Conservation (phyloP, 2,888 invertebrate genomes). For the Rhagonycha fulva region DNA sequence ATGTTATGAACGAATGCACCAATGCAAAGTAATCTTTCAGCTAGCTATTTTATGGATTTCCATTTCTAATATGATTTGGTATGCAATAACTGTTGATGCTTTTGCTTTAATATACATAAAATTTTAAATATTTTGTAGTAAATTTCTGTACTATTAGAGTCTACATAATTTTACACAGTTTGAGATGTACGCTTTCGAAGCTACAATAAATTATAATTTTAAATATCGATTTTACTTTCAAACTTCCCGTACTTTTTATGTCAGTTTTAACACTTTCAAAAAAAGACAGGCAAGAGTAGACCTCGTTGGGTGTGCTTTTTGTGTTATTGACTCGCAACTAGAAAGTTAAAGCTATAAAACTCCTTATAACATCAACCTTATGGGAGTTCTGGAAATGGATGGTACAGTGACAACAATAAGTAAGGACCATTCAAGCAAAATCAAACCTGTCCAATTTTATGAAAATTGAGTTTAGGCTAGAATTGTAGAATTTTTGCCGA, state of each 20-base stretch:
- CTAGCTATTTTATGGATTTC: constrained; percentile 7
- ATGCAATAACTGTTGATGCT: constrained; percentile 31
- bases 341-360: too few species aligned
- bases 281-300: too few species aligned
- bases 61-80: constrained; percentile 24
- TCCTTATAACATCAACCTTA: too few species aligned
- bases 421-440: too few species aligned
- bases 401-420: too few species aligned
- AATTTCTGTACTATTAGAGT: constrained; percentile 23
- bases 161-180: constrained; percentile 25
- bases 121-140: constrained; percentile 22
- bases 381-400: too few species aligned
- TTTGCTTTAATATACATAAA: constrained; percentile 29
- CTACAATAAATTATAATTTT: constrained; percentile 26
- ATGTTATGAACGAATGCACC: constrained; percentile 8
- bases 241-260: background rate
- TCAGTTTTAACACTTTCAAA: too few species aligned
- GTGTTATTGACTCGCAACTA: too few species aligned
- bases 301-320: too few species aligned
- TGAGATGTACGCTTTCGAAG: constrained; percentile 23
- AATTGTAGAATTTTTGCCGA: too few species aligned
- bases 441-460: too few species aligned
- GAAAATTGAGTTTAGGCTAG: too few species aligned
- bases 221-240: background rate
- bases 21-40: constrained; percentile 12